Evolutionary conservation across 2,113 vertebrate species (phyloP).

Genomic region (Smithornis capensis): DNA sequence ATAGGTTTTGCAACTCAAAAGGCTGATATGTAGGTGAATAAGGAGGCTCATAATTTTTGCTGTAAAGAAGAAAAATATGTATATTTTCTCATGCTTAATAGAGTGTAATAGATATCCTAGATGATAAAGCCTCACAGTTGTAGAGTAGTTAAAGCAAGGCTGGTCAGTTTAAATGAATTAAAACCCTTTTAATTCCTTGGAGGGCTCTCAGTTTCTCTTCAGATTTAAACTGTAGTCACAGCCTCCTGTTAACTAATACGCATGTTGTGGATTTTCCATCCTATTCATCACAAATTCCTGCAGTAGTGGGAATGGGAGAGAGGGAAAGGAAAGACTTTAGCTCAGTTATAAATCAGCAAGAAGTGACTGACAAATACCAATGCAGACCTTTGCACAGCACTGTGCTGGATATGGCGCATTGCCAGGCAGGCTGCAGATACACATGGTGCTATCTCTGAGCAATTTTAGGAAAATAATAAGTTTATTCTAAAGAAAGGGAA

Average conservation of each 20-base stretch:
- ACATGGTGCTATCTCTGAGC: not conserved
- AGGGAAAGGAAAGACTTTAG: not conserved
- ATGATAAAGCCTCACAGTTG: not conserved
- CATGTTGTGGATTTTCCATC: slow-evolving; percentile 52
- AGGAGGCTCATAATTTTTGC: not conserved
- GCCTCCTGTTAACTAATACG: slow-evolving; percentile 36
- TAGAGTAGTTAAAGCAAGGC: slow-evolving; percentile 18
- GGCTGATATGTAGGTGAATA: slow-evolving; percentile 1
- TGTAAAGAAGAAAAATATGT: slow-evolving; percentile 28
- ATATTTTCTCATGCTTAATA: slow-evolving; percentile 15
- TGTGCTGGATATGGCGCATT: not conserved
- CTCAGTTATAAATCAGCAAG: slow-evolving; percentile 24
- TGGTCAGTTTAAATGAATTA: slow-evolving; percentile 54
- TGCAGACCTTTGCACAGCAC: not conserved
- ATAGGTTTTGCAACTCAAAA: not conserved
- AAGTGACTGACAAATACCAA: slow-evolving; percentile 57
- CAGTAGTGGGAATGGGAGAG: slow-evolving; percentile 22
- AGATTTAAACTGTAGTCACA: slow-evolving; percentile 56
- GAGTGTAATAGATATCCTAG: slow-evolving; percentile 11
- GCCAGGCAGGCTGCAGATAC: slow-evolving; percentile 29
- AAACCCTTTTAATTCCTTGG: slow-evolving; percentile 34
- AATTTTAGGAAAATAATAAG: not conserved
- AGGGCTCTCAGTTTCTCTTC: slow-evolving; percentile 41
- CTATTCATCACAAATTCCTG: slow-evolving; percentile 57
- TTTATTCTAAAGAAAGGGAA: not conserved